Evolutionary conservation across 2,113 vertebrate genomes (phyloP).

Genomic region (Erinaceus europaeus): DNA sequence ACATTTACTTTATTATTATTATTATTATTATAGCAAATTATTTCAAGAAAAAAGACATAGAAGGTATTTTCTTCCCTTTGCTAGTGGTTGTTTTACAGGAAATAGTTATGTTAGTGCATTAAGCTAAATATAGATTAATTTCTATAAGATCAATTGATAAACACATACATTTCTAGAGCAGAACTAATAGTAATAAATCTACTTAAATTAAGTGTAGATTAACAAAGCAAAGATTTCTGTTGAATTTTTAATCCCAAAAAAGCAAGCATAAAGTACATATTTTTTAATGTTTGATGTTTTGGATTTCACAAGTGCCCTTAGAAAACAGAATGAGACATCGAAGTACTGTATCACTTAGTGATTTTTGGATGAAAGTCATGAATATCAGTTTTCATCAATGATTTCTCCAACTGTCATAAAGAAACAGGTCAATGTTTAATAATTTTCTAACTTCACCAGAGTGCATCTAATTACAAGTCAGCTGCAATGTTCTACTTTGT

Average conservation of each 20-base stretch:
- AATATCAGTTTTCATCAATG: background rate
- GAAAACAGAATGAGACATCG: background rate
- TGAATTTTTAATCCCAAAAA: constrained; percentile 5
- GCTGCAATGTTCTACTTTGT: background rate
- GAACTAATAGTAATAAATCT: background rate
- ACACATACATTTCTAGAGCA: background rate
- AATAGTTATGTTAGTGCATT: background rate
- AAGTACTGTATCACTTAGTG: background rate
- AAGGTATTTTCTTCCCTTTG: background rate
- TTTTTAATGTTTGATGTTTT: background rate
- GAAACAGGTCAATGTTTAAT: background rate
- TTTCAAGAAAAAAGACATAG: background rate
- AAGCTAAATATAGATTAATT: background rate
- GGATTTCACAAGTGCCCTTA: background rate
- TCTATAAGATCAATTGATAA: background rate
- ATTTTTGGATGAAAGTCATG: background rate
- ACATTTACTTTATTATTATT: background rate
- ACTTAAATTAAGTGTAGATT: background rate
- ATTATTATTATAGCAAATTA: background rate
- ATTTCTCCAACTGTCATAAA: background rate
- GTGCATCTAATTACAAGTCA: background rate
- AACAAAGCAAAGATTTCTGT: background rate
- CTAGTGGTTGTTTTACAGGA: background rate
- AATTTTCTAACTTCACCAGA: background rate
- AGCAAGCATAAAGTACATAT: constrained; percentile 19